phyloP scores from a whole-genome alignment of 2,797 vertebrate genomes.

The Pithecia hirsuta region DNA sequence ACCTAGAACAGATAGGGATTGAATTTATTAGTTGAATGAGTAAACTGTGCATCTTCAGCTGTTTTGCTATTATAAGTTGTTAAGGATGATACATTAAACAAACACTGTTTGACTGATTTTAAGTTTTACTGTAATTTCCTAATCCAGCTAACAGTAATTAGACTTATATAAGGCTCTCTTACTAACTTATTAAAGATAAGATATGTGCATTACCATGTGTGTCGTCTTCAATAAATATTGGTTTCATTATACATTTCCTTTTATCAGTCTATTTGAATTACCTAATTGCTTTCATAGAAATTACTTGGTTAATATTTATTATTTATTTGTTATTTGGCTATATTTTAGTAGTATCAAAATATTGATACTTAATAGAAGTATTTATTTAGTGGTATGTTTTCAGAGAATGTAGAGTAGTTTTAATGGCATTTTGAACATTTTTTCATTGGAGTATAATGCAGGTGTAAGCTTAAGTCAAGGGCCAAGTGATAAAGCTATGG shows the following conservation, averaged over 20 bases:
- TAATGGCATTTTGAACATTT: background rate
- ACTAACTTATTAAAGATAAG: background rate
- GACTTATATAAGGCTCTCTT: background rate
- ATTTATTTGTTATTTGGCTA: background rate
- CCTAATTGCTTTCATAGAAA: background rate
- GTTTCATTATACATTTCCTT: background rate
- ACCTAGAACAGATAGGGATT: background rate
- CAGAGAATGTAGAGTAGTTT: background rate
- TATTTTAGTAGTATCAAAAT: background rate
- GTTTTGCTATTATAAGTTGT: background rate
- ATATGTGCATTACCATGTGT: background rate
- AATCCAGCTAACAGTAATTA: background rate
- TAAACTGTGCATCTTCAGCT: background rate
- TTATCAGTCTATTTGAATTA: background rate
- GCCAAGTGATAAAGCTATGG: background rate
- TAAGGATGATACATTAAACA: background rate
- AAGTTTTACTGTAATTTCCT: background rate
- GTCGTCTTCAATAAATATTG: background rate
- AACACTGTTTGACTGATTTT: background rate
- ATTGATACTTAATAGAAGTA: background rate
- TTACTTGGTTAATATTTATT: constrained; percentile 4
- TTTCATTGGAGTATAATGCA: background rate
- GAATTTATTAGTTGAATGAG: background rate
- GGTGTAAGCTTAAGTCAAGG: background rate
- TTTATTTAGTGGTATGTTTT: background rate